Evolutionary conservation across 2,888 invertebrate species (phyloP).

Genomic region (Plutella xylostella): DNA sequence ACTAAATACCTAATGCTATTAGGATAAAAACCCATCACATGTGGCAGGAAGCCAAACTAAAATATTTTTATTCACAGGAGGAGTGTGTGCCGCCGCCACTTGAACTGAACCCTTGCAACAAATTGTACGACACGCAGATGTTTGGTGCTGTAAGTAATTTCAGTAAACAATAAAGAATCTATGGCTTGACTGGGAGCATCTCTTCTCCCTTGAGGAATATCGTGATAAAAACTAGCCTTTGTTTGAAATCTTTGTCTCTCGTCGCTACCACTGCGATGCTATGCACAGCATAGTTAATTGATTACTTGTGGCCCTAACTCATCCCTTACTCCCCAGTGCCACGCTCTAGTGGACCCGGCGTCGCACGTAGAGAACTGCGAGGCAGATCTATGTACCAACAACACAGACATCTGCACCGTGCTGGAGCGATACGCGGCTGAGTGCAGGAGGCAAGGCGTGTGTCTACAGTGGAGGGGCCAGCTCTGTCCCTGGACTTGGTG

Average conservation of each 20-base stretch:
- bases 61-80: constrained; percentile 21
- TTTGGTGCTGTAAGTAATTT: constrained; percentile 45
- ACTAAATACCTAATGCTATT: not conserved
- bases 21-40: constrained; percentile 20
- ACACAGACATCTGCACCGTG: constrained; percentile 71
- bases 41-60: constrained; percentile 15
- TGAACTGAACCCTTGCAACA: constrained; percentile 75
- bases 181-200: no score
- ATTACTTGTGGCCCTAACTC: no score
- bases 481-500: constrained; percentile 69
- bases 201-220: no score
- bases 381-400: constrained; percentile 72
- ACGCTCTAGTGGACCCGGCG: constrained; percentile 76
- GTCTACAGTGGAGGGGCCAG: constrained; percentile 76
- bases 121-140: constrained; percentile 54
- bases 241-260: not conserved
- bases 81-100: constrained; percentile 67
- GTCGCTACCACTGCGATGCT: not conserved
- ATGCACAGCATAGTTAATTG: no score
- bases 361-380: constrained; percentile 78
- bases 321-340: constrained; percentile 71
- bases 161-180: no score
- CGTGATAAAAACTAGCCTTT: no score
- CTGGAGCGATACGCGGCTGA: constrained; percentile 80
- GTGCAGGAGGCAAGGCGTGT: constrained; percentile 78